A percentile compares a stretch with the other conserved stretches of the same genome.
These are phyloP conservation scores for Botia kubotai DNA, from an alignment of 2,797 vertebrate species.

Conservation along the genomic window DNA sequence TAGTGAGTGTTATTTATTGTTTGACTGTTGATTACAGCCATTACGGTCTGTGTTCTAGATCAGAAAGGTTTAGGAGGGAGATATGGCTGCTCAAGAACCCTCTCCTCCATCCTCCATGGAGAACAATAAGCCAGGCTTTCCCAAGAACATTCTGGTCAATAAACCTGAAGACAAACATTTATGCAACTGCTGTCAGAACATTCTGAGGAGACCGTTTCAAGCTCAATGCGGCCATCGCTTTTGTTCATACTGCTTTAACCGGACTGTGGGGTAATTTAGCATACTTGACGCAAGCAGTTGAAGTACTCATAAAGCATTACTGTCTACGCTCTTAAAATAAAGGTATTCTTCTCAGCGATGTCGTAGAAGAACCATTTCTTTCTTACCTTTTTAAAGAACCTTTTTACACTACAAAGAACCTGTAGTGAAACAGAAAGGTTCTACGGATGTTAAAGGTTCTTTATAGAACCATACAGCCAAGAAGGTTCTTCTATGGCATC, in stretches of 20 bases:
- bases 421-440: too few relatives aligned
- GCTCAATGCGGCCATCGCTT: conserved; percentile 96
- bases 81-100: conserved; percentile 90
- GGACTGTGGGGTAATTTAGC: conserved; percentile 86
- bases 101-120: conserved; percentile 91
- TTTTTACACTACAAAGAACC: too few relatives aligned
- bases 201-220: conserved; percentile 89
- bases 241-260: conserved; percentile 90
- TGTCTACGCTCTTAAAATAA: too few relatives aligned
- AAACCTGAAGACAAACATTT: conserved; percentile 92
- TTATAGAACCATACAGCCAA: too few relatives aligned
- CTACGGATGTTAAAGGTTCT: too few relatives aligned
- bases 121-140: conserved; percentile 90
- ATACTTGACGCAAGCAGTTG: neutral
- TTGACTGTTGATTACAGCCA: neutral
- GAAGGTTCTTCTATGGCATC: too few relatives aligned
- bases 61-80: conserved; percentile 61
- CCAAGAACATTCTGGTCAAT: conserved; percentile 88
- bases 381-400: too few relatives aligned
- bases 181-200: conserved; percentile 91
- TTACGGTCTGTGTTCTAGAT: conserved; percentile 1
- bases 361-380: too few relatives aligned
- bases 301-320: too few relatives aligned
- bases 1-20: neutral
- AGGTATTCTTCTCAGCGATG: too few relatives aligned